Percentiles rank a stretch among this genome's conserved stretches.
These are phyloP conservation scores for Pithys albifrons DNA, from an alignment of 2,113 vertebrate species.

Conservation along the genomic window DNA sequence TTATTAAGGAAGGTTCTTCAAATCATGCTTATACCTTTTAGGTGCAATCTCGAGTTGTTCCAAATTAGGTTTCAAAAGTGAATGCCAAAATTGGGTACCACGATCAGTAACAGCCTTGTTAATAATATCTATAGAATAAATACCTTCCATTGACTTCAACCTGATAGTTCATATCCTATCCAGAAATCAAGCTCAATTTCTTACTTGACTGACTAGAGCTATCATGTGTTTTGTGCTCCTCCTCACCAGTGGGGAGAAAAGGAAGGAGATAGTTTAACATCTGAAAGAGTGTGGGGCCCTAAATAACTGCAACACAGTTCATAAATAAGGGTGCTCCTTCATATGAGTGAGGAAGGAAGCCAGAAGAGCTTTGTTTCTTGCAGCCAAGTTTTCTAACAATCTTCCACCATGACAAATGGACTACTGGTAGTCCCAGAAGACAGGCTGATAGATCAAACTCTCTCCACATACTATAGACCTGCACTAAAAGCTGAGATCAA, in stretches of 20 bases:
- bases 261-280: not conserved
- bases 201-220: not conserved
- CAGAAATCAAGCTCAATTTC: not conserved
- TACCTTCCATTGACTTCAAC: not conserved
- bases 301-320: not conserved
- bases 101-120: accelerated
- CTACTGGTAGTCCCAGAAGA: not conserved
- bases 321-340: not conserved
- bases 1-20: not conserved
- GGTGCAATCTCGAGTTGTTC: not conserved
- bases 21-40: not conserved
- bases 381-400: not conserved
- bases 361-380: not conserved
- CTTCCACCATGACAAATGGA: not conserved
- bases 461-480: not conserved
- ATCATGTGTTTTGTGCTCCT: not conserved
- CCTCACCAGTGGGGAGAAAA: not conserved
- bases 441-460: not conserved
- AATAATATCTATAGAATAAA: not conserved
- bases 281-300: not conserved
- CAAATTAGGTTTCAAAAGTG: not conserved
- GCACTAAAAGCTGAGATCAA: not conserved
- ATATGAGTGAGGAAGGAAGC: not conserved
- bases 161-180: not conserved
- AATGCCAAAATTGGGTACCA: not conserved